These are phyloP conservation scores for Ornithorhynchus anatinus DNA, from an alignment of 2,113 vertebrate species.

Conservation along the genomic window DNA sequence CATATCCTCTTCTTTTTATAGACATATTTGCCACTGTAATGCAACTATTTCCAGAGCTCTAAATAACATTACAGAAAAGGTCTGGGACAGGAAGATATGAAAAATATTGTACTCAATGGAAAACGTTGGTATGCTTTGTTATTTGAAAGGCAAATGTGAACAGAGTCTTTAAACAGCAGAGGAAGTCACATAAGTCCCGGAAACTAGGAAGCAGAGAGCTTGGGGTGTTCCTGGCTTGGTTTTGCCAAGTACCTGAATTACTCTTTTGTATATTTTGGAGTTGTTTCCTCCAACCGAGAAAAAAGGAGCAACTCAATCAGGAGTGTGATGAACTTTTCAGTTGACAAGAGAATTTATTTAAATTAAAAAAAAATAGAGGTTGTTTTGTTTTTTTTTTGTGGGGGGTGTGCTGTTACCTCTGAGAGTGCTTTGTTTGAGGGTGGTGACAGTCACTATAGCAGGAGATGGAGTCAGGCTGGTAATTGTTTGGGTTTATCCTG, in stretches of 20 bases:
- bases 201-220: not conserved
- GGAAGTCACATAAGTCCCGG: conserved; percentile 47
- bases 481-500: not conserved
- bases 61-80: not conserved
- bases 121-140: not conserved
- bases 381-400: conserved; percentile 16
- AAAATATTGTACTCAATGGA: not conserved
- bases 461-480: not conserved
- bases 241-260: conserved; percentile 20
- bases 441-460: not conserved
- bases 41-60: not conserved
- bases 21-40: not conserved
- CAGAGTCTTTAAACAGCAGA: not conserved
- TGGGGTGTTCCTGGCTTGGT: conserved; percentile 29
- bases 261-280: conserved; percentile 12
- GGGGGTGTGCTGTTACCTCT: conserved; percentile 17
- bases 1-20: not conserved
- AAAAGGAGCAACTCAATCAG: conserved; percentile 46
- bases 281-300: conserved; percentile 32
- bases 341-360: conserved; percentile 9
- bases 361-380: not conserved
- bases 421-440: conserved; percentile 4
- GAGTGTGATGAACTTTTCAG: conserved; percentile 45
- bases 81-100: not conserved
- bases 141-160: not conserved